phyloP scores from a whole-genome alignment of 2,797 vertebrate genomes.

The Otolemur crassicaudatus region DNA sequence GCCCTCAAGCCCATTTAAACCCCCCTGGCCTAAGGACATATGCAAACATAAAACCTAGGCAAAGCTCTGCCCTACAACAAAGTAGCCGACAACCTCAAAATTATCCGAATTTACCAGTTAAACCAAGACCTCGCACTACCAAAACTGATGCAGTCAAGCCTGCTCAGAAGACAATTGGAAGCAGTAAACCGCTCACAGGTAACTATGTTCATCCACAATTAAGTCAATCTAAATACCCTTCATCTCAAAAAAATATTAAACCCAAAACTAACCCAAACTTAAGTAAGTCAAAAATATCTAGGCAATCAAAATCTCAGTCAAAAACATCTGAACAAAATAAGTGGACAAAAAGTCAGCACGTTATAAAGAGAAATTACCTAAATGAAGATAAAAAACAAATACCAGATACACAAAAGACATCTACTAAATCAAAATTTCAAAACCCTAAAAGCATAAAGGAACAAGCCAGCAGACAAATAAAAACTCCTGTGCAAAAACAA shows the following conservation, averaged over 20 bases:
- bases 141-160: background rate
- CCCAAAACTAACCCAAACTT: background rate
- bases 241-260: background rate
- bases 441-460: background rate
- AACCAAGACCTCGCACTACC: background rate
- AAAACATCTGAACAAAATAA: background rate
- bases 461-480: background rate
- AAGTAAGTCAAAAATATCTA: background rate
- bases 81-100: background rate
- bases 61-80: background rate
- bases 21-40: background rate
- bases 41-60: background rate
- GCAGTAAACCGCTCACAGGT: background rate
- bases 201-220: background rate
- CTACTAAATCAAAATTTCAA: background rate
- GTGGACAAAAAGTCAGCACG: background rate
- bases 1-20: background rate
- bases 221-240: background rate
- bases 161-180: background rate
- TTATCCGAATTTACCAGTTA: background rate
- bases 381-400: background rate
- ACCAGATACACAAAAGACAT: background rate
- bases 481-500: background rate
- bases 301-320: constrained; percentile 6
- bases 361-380: background rate